Evolutionary conservation across 2,113 vertebrate species (phyloP), one percentile per base, ranked within the genome.

Genomic region (Alligator sinensis): DNA sequence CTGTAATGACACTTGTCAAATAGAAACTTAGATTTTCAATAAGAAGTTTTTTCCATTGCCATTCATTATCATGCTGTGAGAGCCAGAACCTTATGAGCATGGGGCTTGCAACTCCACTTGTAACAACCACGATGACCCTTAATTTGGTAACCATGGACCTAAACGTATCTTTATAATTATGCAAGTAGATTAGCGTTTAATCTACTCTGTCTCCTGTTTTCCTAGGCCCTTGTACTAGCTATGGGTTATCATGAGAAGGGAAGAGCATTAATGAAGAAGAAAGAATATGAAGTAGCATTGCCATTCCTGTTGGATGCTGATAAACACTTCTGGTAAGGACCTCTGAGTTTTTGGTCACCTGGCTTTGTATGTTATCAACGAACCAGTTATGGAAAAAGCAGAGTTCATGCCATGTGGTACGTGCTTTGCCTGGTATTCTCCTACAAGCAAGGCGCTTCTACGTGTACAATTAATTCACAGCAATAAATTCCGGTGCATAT

Each of bases 211-310:
- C 18, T 34, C 19, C 17, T 93, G 75, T 77, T 93, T 97, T 78
- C 77, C 74, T 91, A 99, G 99, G 99, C 99, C 2, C 99, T 99
- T 57, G 98, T 99, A 95, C 96, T 99, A 93, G 99, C 99, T 9
- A 99, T 99, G 99, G 99, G 99, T 21, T 98, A 99, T 77, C 99
- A 99, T 38, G 99, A 99, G 98, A 99, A 99, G 94, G 99, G 99
- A 82, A 98, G 99, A 82, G 98, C 99, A 12, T 98, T 99, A 95
- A 98, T 99, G 98, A 99, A 99, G 97, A 99, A 98, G 96, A 99
- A 98, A 77, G 98, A 99, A 72, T 98, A 99, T 61, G 98, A 98
- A 58, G 86, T 98, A 30, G 99, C 99, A 8, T 96, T 99, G 94
- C 98, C 98, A 0, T 98, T 99, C 97, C 98, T 99, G 87, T 92